phyloP scores from a whole-genome alignment of 2,888 invertebrate species.

The Willowsia nigromaculata region DNA sequence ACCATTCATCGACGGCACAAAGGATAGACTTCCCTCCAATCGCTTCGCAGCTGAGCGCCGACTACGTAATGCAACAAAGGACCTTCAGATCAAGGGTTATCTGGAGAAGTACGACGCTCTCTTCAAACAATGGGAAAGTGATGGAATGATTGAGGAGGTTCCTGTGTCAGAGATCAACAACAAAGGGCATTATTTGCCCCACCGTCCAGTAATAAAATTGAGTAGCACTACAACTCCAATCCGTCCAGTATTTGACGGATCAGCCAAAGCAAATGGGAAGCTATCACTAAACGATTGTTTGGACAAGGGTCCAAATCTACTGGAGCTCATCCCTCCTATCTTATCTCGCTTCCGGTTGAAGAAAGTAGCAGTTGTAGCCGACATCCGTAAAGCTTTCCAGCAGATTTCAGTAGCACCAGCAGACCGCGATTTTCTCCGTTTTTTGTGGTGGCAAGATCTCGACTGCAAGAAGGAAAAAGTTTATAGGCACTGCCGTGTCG shows the following conservation, averaged over 20 bases:
- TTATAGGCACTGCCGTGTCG: background rate
- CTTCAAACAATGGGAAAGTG: background rate
- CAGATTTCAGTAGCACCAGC: constrained; percentile 76
- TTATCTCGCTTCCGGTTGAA: constrained; percentile 63
- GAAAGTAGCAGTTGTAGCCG: constrained; percentile 75
- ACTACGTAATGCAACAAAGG: no score
- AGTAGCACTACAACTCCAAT: background rate
- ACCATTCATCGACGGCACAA: no score
- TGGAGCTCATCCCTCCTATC: constrained; percentile 74
- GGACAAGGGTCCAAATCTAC: constrained; percentile 74
- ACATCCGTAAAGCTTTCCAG: constrained; percentile 79
- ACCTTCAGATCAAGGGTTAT: no score
- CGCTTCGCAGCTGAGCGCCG: no score
- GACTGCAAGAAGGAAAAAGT: background rate
- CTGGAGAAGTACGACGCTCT: background rate
- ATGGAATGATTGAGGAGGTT: background rate
- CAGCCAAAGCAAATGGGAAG: background rate
- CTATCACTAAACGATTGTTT: constrained; percentile 77
- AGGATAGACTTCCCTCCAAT: no score
- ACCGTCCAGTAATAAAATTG: background rate
- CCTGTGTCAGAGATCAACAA: no score
- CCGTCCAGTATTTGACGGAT: constrained; percentile 6
- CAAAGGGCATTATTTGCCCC: background rate
- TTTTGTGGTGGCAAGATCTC: constrained; percentile 16
- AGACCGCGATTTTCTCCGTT: background rate